A percentile compares a stretch with the other conserved stretches of the same genome.
phyloP scores from a whole-genome alignment of 2,113 vertebrate genomes.

The Melanocharis versteri region DNA sequence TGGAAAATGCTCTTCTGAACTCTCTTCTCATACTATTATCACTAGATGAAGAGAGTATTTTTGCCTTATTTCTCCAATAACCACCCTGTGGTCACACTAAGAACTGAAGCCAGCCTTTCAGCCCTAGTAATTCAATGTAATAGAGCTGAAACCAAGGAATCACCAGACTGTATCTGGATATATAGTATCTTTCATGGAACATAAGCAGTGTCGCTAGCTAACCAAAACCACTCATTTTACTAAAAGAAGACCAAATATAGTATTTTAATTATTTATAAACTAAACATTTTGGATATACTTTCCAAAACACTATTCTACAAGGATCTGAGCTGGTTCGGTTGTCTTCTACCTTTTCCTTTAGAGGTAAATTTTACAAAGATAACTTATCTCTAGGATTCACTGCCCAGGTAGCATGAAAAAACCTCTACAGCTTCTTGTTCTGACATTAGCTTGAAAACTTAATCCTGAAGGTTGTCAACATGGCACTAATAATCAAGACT shows the following conservation, averaged over 20 bases:
- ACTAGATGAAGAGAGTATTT: not conserved
- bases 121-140: not conserved
- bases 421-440: not conserved
- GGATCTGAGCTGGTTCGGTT: not conserved
- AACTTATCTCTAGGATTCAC: not conserved
- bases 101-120: not conserved
- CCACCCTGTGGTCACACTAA: not conserved
- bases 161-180: not conserved
- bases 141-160: not conserved
- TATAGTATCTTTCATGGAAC: not conserved
- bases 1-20: not conserved
- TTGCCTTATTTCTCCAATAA: not conserved
- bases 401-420: not conserved
- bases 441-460: not conserved
- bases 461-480: not conserved
- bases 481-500: not conserved
- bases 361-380: not conserved
- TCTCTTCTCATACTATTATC: not conserved
- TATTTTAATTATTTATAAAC: not conserved
- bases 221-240: not conserved
- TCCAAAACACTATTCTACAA: not conserved
- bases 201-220: not conserved
- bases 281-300: not conserved
- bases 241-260: not conserved
- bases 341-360: not conserved